Evolutionary conservation across 2,113 vertebrate genomes (phyloP).

Genomic region (Neopipo cinnamomea): DNA sequence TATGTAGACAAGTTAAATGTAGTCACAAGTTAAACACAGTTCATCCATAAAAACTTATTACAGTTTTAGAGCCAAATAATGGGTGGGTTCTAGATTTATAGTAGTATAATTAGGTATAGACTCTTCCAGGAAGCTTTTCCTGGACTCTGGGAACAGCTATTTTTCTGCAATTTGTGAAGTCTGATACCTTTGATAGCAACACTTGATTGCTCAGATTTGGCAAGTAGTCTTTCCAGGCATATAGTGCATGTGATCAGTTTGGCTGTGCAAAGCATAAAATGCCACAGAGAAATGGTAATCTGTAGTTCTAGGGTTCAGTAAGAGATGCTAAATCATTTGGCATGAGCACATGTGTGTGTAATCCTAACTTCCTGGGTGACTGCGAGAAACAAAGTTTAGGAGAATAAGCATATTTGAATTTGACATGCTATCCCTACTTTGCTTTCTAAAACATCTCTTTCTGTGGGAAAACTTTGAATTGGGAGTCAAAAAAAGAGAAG

Average conservation of each 20-base stretch:
- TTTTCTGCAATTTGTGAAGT: neutral
- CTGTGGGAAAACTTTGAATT: neutral
- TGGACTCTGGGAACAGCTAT: neutral
- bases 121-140: neutral
- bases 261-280: neutral
- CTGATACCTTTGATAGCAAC: neutral
- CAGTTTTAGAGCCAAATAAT: neutral
- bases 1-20: neutral
- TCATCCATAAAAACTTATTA: neutral
- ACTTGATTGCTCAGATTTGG: neutral
- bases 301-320: neutral
- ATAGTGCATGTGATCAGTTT: neutral
- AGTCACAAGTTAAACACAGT: neutral
- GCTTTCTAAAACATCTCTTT: neutral
- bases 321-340: neutral
- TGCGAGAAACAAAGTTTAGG: neutral
- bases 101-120: neutral
- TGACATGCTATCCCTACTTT: neutral
- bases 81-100: rapidly evolving
- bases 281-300: neutral
- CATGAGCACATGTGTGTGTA: neutral
- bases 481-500: neutral
- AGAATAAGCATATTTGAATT: neutral
- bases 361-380: neutral
- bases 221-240: neutral